A percentile compares a stretch with the other conserved stretches of the same genome.
phyloP scores from a whole-genome alignment of 2,888 invertebrate genomes.

The Enchytraeus crypticus region DNA sequence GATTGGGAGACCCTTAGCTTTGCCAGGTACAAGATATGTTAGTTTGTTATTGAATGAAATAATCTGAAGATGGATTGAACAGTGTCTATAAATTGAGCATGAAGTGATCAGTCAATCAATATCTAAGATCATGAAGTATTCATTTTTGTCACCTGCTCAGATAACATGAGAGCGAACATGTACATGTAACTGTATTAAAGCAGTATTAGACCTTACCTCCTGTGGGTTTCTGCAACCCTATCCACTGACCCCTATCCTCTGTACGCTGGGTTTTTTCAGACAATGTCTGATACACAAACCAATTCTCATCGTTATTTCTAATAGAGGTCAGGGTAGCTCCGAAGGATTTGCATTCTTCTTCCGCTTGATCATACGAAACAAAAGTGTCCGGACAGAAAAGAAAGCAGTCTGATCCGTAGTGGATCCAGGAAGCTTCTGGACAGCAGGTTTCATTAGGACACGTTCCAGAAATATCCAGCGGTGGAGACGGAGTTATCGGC shows the following conservation, averaged over 20 bases:
- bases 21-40: no score
- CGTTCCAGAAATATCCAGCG: slow-evolving; percentile 4
- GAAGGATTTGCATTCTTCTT: slow-evolving; percentile 4
- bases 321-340: background rate
- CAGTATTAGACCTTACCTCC: background rate
- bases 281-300: slow-evolving; percentile 7
- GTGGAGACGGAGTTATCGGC: slow-evolving; percentile 1
- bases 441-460: slow-evolving; percentile 8
- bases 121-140: no score
- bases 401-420: slow-evolving; percentile 13
- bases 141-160: no score
- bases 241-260: slow-evolving; percentile 4
- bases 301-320: background rate
- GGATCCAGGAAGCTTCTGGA: slow-evolving; percentile 4
- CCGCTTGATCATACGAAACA: slow-evolving; percentile 11
- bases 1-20: no score
- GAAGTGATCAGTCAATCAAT: no score
- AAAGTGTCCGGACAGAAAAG: slow-evolving; percentile 12
- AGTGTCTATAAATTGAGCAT: no score
- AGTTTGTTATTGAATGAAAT: no score
- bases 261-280: background rate
- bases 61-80: no score
- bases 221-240: slow-evolving; percentile 1
- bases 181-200: no score
- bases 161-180: no score